A percentile compares a stretch with the other conserved stretches of the same genome.
phyloP scores from a whole-genome alignment of 2,113 vertebrate species.

The Ciconia boyciana region DNA sequence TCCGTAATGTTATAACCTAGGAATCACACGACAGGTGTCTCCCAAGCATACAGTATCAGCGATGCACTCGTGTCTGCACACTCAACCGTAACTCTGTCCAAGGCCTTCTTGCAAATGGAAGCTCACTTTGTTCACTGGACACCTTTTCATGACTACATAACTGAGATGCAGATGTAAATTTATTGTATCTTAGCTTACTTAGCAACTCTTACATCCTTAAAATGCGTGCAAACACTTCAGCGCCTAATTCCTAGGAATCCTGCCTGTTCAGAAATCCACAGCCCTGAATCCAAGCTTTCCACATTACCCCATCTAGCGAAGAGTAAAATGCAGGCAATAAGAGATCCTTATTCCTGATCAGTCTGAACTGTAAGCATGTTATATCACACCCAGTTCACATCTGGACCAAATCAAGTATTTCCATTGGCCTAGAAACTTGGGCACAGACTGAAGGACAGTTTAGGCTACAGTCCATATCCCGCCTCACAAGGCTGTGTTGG shows the following conservation, averaged over 20 bases:
- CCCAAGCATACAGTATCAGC: background rate
- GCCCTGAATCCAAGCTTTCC: background rate
- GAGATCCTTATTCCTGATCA: background rate
- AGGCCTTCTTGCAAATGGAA: background rate
- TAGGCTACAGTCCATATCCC: background rate
- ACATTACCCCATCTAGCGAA: background rate
- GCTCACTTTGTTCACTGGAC: background rate
- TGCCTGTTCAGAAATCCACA: background rate
- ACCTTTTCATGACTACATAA: background rate
- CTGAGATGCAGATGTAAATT: background rate
- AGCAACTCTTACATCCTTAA: background rate
- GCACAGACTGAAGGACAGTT: background rate
- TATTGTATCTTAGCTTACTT: background rate
- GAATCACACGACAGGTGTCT: background rate
- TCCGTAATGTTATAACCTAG: background rate
- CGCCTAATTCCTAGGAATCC: background rate
- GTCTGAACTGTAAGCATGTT: background rate
- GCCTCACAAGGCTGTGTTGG: background rate
- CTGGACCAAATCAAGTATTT: background rate
- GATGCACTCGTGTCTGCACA: background rate
- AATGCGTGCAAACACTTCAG: background rate
- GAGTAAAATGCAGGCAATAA: background rate
- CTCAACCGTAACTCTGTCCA: background rate
- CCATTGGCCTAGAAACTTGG: background rate
- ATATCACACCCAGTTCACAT: background rate